phyloP scores from a whole-genome alignment of 2,888 invertebrate genomes.

The Andrena fulva region DNA sequence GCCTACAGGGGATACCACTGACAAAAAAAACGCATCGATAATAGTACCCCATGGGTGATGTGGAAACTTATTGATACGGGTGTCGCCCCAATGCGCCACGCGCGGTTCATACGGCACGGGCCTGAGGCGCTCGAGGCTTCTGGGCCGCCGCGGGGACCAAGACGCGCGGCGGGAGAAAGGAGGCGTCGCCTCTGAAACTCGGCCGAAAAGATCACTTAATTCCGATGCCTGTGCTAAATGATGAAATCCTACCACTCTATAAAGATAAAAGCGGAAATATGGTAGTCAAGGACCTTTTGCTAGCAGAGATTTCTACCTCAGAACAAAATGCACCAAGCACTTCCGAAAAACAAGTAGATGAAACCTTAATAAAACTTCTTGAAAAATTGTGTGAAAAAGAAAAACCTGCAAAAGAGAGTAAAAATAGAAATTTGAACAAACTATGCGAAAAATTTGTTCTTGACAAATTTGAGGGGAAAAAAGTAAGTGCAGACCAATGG shows the following conservation, averaged over 20 bases:
- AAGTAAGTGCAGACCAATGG: neutral
- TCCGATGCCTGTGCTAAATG: too few species aligned
- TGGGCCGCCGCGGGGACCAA: too few species aligned
- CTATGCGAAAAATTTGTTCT: neutral
- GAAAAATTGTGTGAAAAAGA: neutral
- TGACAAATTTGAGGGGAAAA: neutral
- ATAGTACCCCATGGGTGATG: too few species aligned
- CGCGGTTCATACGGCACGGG: too few species aligned
- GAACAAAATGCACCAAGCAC: neutral
- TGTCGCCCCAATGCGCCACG: too few species aligned
- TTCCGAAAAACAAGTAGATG: neutral
- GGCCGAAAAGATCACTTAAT: too few species aligned
- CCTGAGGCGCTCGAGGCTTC: too few species aligned
- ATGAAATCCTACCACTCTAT: neutral
- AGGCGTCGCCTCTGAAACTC: too few species aligned
- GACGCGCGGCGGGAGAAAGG: too few species aligned
- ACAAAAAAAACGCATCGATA: too few species aligned
- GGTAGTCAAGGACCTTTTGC: neutral
- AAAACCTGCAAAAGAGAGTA: neutral
- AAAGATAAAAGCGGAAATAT: neutral
- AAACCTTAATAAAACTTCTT: neutral
- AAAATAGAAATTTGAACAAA: neutral
- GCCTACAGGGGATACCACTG: too few species aligned
- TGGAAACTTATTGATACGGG: too few species aligned
- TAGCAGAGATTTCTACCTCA: neutral